These are phyloP conservation scores for Cosmia pyralina DNA, from an alignment of 2,888 invertebrate genomes.

Conservation along the genomic window DNA sequence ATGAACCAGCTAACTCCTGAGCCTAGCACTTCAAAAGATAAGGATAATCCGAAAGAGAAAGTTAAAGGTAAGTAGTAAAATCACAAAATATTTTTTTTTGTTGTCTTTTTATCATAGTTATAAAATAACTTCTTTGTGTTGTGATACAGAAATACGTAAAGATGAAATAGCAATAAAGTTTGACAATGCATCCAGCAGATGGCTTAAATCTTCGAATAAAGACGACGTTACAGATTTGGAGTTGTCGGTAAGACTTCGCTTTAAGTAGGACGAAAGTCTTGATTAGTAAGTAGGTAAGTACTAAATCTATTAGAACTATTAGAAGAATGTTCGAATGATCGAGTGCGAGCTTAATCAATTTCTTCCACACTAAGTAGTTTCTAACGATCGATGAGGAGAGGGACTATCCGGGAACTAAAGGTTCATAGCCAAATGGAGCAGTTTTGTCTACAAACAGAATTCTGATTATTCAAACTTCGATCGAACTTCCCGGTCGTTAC, in stretches of 20 bases:
- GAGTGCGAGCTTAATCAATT: background rate
- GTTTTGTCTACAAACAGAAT: background rate
- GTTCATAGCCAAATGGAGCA: background rate
- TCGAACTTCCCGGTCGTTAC: background rate
- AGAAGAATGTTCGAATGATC: background rate
- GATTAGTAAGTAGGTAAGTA: background rate
- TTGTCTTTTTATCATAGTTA: background rate
- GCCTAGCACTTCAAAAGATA: constrained; percentile 74
- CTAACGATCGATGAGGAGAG: background rate
- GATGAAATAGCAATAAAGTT: constrained; percentile 78
- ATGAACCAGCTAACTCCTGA: constrained; percentile 28
- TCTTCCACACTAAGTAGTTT: background rate
- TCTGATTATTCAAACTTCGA: background rate
- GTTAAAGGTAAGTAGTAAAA: constrained; percentile 58
- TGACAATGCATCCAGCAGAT: constrained; percentile 86
- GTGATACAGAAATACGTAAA: constrained; percentile 63
- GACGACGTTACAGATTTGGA: constrained; percentile 86
- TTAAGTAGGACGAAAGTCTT: background rate
- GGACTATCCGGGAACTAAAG: background rate
- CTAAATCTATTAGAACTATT: background rate
- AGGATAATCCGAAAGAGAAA: constrained; percentile 65
- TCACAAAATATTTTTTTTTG: background rate
- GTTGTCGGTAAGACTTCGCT: constrained; percentile 76
- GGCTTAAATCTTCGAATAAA: constrained; percentile 83
- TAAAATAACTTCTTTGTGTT: constrained; percentile 23